Evolutionary conservation across 2,797 vertebrate species (phyloP).

Genomic region (Semotilus atromaculatus): DNA sequence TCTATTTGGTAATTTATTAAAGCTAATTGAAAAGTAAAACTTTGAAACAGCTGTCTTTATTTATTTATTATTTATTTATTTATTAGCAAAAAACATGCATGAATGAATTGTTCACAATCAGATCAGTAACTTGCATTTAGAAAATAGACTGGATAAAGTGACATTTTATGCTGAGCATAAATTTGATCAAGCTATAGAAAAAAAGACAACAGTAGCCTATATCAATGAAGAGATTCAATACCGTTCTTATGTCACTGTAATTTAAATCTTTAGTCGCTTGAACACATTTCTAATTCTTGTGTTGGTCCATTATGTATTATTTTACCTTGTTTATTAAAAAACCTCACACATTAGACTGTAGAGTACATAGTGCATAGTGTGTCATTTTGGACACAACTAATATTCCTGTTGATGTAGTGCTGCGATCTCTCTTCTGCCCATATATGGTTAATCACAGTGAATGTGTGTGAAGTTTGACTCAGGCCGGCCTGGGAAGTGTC

Average conservation of each 20-base stretch:
- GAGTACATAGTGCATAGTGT: neutral
- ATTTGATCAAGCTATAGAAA: neutral
- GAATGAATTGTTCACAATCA: neutral
- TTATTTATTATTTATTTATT: neutral
- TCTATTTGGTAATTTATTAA: neutral
- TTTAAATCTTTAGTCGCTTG: no score
- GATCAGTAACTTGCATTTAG: neutral
- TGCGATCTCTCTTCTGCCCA: conserved; percentile 50
- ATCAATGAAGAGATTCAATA: neutral
- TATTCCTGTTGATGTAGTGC: conserved; percentile 33
- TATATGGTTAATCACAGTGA: conserved; percentile 67
- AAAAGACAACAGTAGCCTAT: neutral
- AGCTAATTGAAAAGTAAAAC: neutral
- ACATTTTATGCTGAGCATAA: neutral
- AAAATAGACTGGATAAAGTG: neutral
- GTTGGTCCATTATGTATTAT: neutral
- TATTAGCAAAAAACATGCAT: neutral
- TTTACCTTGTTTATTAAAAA: neutral
- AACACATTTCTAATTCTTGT: neutral
- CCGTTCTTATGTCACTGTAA: neutral
- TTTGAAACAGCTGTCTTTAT: neutral
- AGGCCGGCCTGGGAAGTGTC: conserved; percentile 48
- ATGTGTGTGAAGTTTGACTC: conserved; percentile 47
- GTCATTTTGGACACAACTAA: conserved; percentile 30
- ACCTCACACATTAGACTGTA: neutral